Conservation (phyloP, 2,113 vertebrate species). For the Porphyrio hochstetteri region DNA sequence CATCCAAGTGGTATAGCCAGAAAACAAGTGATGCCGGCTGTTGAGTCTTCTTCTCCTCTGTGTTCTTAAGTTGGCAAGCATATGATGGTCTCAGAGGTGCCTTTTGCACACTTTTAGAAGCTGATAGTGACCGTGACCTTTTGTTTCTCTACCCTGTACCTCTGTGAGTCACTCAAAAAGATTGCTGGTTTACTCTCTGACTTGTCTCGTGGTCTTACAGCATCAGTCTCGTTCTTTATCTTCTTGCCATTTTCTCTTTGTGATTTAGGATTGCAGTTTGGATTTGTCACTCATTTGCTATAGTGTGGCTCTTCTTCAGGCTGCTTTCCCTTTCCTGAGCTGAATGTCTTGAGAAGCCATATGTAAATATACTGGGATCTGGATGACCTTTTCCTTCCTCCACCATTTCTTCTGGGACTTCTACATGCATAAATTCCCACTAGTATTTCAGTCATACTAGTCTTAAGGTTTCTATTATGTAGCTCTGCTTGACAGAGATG, state of each 20-base stretch:
- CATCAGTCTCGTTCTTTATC: neutral
- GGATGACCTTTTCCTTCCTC: neutral
- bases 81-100: neutral
- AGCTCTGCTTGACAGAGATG: neutral
- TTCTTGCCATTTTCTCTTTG: neutral
- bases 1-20: neutral
- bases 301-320: neutral
- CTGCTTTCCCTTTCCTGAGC: neutral
- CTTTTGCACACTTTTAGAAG: neutral
- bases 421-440: neutral
- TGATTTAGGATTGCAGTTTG: neutral
- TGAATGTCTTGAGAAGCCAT: neutral
- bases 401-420: neutral
- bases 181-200: neutral
- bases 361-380: neutral
- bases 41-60: neutral
- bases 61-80: neutral
- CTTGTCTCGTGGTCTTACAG: accelerated
- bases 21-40: neutral
- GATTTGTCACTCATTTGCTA: neutral
- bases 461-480: neutral
- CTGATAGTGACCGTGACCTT: neutral
- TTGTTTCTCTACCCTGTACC: neutral
- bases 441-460: neutral
- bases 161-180: neutral